Conservation (phyloP, 2,113 vertebrate species). For the Rhinogobius similis region DNA sequence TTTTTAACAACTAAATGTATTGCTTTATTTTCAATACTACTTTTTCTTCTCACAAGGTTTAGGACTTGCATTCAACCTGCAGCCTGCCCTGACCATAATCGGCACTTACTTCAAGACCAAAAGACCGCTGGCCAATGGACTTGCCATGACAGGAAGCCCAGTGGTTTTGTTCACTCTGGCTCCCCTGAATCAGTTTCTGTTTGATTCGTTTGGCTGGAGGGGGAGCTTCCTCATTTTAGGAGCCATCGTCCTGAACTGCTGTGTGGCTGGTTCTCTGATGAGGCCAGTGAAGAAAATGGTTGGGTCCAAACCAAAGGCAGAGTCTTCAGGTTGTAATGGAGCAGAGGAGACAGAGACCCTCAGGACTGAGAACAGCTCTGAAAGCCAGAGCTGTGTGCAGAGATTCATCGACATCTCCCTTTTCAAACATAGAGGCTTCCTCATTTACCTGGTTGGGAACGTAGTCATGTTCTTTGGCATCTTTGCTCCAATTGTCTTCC, state of each 20-base stretch:
- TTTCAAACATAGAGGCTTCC: slow-evolving; percentile 84
- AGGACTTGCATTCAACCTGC: slow-evolving; percentile 83
- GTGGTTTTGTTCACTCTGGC: slow-evolving; percentile 82
- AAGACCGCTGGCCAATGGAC: slow-evolving; percentile 80
- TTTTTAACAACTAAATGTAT: neutral
- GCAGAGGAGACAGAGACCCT: slow-evolving; percentile 19
- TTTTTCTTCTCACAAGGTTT: slow-evolving; percentile 68
- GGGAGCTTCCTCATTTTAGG: slow-evolving; percentile 85
- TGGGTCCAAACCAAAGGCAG: neutral
- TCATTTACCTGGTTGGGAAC: slow-evolving; percentile 83
- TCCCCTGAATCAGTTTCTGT: slow-evolving; percentile 82
- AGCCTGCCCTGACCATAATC: slow-evolving; percentile 83
- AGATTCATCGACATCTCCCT: slow-evolving; percentile 81
- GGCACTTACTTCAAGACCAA: slow-evolving; percentile 82
- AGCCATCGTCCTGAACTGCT: slow-evolving; percentile 79
- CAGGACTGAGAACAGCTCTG: slow-evolving; percentile 14
- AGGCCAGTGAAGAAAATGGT: slow-evolving; percentile 70
- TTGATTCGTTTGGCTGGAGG: slow-evolving; percentile 84
- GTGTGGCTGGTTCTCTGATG: slow-evolving; percentile 83
- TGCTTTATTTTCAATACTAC: neutral
- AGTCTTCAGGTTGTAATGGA: slow-evolving; percentile 19
- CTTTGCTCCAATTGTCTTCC: slow-evolving; percentile 84
- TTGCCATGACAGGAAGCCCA: slow-evolving; percentile 82
- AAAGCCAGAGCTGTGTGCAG: slow-evolving; percentile 55
- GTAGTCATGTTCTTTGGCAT: slow-evolving; percentile 84